Evolutionary conservation across 2,797 vertebrate species (phyloP).

Genomic region (Dendrocincla tyrannina): DNA sequence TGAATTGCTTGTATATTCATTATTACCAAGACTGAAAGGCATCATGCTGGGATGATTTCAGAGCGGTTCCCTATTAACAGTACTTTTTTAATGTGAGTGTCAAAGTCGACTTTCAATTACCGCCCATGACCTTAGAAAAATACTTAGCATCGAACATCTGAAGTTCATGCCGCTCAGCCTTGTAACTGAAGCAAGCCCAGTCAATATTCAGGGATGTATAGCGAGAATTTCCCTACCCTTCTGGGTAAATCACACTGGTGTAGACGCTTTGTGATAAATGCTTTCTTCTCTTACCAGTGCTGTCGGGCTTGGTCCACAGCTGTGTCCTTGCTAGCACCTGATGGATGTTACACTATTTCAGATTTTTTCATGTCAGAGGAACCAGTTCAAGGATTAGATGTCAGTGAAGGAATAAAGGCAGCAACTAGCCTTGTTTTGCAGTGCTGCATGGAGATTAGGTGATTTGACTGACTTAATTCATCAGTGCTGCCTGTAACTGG

Average conservation of each 20-base stretch:
- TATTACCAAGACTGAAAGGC: conserved; percentile 17
- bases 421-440: not conserved
- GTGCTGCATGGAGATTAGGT: not conserved
- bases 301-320: not conserved
- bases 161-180: not conserved
- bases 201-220: not conserved
- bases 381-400: not conserved
- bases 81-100: conserved; percentile 7
- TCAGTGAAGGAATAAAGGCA: not conserved
- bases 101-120: conserved; percentile 16
- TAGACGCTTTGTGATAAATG: not conserved
- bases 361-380: not conserved
- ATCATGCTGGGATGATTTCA: conserved; percentile 26
- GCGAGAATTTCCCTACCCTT: not conserved
- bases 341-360: not conserved
- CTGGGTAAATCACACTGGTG: not conserved
- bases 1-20: not conserved
- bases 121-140: not conserved
- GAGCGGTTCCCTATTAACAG: conserved; percentile 11
- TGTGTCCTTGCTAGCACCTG: not conserved
- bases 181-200: conserved; percentile 2
- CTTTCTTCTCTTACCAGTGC: not conserved
- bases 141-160: not conserved
- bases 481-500: not conserved
- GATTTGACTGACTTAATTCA: not conserved